phyloP scores from a whole-genome alignment of 1,140 invertebrate genomes.

The Zeugodacus cucurbitae region DNA sequence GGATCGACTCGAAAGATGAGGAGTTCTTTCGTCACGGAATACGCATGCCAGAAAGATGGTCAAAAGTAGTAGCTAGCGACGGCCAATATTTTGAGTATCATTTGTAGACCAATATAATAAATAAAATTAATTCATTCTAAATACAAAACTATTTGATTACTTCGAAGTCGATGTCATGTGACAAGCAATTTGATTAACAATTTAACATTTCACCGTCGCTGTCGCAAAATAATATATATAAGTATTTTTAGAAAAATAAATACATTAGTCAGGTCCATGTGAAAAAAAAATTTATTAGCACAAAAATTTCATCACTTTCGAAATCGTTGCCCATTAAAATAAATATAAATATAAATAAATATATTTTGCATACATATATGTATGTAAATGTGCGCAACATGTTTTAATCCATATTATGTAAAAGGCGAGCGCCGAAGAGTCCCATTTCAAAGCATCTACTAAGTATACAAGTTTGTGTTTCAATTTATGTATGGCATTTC shows the following conservation, averaged over 20 bases:
- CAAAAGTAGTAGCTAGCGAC: no score
- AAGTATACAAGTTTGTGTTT: not conserved
- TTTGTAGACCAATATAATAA: no score
- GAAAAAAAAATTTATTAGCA: not conserved
- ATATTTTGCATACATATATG: not conserved
- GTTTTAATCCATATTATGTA: not conserved
- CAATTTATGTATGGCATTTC: not conserved
- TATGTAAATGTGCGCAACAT: not conserved
- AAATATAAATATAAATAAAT: not conserved
- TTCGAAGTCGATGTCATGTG: no score
- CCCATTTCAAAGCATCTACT: not conserved
- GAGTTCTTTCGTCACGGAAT: no score
- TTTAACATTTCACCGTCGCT: not conserved
- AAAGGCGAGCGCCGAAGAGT: not conserved
- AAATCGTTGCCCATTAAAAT: slow-evolving; percentile 2
- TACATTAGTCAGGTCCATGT: not conserved
- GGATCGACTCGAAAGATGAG: no score
- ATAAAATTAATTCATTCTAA: no score
- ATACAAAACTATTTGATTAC: no score
- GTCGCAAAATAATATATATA: not conserved
- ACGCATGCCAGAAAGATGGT: no score
- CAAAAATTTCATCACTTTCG: not conserved
- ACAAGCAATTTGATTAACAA: not conserved
- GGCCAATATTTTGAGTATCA: no score
- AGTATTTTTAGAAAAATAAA: not conserved